Percentiles rank a stretch among this genome's conserved stretches.
Conservation (phyloP, 2,888 invertebrate species). For the Nomada flava region DNA sequence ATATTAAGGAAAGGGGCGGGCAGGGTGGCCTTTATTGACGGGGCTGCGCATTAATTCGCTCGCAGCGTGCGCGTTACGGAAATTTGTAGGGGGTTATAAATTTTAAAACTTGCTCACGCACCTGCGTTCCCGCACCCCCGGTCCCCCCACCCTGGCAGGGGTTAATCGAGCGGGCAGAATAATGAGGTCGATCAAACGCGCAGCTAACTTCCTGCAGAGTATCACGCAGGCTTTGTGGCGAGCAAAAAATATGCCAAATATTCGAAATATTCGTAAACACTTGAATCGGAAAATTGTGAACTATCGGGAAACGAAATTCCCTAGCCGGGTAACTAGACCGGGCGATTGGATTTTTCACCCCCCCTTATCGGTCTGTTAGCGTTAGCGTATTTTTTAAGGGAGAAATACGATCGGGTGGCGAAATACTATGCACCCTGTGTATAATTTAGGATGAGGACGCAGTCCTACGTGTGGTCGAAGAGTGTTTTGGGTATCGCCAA, state of each 20-base stretch:
- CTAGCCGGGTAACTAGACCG: not conserved
- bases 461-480: no score
- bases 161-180: conserved; percentile 49
- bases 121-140: conserved; percentile 56
- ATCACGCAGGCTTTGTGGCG: no score
- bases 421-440: no score
- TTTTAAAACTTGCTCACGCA: conserved; percentile 72
- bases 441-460: no score
- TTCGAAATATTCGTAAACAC: no score
- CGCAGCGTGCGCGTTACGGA: conserved; percentile 46
- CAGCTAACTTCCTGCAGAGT: no score
- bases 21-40: conserved; percentile 61
- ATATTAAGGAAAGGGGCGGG: conserved; percentile 62
- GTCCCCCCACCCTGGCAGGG: conserved; percentile 17
- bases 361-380: not conserved
- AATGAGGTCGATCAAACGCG: no score
- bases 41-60: conserved; percentile 66
- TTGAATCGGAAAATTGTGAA: no score
- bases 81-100: conserved; percentile 73
- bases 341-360: not conserved
- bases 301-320: not conserved
- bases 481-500: no score
- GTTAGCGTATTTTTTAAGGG: no score
- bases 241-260: no score
- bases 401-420: no score